Percentiles rank a stretch among this genome's conserved stretches.
phyloP scores from a whole-genome alignment of 2,113 vertebrate species.

The Chelonoidis abingdonii region DNA sequence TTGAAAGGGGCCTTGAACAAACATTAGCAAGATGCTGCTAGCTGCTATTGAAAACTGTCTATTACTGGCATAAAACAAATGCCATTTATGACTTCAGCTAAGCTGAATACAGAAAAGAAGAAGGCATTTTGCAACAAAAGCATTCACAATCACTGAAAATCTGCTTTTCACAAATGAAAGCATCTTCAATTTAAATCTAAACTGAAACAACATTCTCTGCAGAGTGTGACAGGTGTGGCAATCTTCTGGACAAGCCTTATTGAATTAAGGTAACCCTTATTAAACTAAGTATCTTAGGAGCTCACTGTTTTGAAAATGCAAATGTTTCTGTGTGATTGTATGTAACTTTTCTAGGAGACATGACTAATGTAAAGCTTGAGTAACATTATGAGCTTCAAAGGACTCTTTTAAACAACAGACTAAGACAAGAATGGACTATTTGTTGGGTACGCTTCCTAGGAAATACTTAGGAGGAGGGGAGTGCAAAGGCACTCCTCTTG shows the following conservation, averaged over 20 bases:
- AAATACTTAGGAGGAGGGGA: not conserved
- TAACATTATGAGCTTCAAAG: not conserved
- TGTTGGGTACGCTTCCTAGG: not conserved
- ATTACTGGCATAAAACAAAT: not conserved
- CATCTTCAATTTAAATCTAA: not conserved
- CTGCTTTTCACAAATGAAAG: not conserved
- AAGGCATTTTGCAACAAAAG: not conserved
- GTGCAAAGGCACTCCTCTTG: not conserved
- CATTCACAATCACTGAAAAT: not conserved
- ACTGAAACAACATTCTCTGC: not conserved
- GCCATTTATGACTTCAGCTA: not conserved
- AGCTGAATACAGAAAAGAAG: not conserved
- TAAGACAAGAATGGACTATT: not conserved
- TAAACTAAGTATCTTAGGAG: not conserved
- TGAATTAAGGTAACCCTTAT: not conserved
- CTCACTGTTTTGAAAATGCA: not conserved
- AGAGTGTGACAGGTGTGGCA: not conserved
- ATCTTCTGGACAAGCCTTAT: not conserved
- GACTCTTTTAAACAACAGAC: not conserved
- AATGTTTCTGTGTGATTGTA: not conserved
- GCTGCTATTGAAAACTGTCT: accelerated
- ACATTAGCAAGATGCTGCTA: not conserved
- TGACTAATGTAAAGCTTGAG: not conserved
- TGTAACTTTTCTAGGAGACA: not conserved
- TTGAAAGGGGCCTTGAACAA: not conserved